Conservation (phyloP, 2,113 vertebrate species). For the Heterotilapia buettikoferi region DNA sequence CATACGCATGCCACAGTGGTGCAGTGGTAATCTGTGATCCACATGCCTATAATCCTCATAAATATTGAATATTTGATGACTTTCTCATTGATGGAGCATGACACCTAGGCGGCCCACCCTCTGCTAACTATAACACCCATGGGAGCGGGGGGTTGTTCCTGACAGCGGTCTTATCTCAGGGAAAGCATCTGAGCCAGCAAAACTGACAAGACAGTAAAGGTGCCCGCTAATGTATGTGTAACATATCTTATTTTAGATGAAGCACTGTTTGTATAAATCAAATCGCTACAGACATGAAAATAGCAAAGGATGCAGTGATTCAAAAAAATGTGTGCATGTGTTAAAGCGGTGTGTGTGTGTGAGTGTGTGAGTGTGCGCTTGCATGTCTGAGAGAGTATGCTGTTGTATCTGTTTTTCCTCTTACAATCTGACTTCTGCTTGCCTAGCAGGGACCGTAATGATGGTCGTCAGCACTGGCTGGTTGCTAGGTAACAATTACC, state of each 20-base stretch:
- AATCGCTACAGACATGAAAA: background rate
- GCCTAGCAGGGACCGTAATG: constrained; percentile 68
- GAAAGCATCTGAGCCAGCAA: constrained; percentile 34
- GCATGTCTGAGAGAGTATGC: background rate
- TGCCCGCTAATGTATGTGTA: background rate
- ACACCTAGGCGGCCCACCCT: constrained; percentile 48
- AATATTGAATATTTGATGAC: constrained; percentile 67
- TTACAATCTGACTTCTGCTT: constrained; percentile 61
- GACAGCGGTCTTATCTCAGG: constrained; percentile 8
- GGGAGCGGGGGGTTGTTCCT: constrained; percentile 20
- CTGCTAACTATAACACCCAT: constrained; percentile 2
- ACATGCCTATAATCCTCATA: constrained; percentile 52
- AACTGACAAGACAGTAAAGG: background rate
- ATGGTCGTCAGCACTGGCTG: constrained; percentile 73
- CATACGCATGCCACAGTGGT: background rate
- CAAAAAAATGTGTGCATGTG: background rate
- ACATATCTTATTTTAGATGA: constrained; percentile 12
- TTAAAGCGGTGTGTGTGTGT: background rate
- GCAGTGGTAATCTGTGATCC: constrained; percentile 44
- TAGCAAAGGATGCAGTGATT: background rate
- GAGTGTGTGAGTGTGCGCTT: background rate
- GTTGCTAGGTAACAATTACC: constrained; percentile 81
- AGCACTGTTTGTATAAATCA: background rate
- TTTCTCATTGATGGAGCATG: constrained; percentile 58
- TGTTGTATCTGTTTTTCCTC: constrained; percentile 42